Percentiles rank a stretch among this genome's conserved stretches.
These are phyloP conservation scores for Oscheius sp. DNA, from an alignment of 2,888 invertebrate genomes.

Conservation along the genomic window DNA sequence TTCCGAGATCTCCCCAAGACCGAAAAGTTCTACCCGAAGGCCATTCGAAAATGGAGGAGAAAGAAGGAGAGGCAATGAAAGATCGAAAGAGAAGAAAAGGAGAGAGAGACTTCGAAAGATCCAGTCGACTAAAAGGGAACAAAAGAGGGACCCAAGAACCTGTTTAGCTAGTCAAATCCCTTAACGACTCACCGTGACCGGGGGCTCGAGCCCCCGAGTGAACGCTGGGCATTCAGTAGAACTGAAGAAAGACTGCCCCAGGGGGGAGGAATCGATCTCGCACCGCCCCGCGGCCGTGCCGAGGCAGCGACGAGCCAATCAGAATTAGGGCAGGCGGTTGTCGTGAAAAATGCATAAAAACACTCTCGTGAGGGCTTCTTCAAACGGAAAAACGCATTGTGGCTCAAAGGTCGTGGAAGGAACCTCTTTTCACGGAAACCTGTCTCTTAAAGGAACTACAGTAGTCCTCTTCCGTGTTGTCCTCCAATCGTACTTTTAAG, in stretches of 20 bases:
- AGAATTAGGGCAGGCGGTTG: constrained; percentile 31
- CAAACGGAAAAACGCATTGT: background rate
- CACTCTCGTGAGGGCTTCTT: constrained; percentile 7
- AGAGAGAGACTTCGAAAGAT: background rate
- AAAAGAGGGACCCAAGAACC: background rate
- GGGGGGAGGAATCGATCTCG: constrained; percentile 35
- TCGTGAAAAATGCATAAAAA: constrained; percentile 19
- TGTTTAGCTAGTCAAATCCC: too few species aligned
- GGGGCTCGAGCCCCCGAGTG: constrained; percentile 16
- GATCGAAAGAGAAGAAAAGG: background rate
- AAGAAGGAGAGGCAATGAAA: background rate
- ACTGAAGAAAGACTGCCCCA: constrained; percentile 28
- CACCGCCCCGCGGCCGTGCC: constrained; percentile 34
- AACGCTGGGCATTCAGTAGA: constrained; percentile 30
- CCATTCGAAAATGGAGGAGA: too few species aligned
- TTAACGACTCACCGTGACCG: constrained; percentile 23
- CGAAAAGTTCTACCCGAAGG: too few species aligned
- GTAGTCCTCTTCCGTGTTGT: too few species aligned
- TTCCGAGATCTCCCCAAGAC: too few species aligned
- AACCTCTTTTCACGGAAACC: too few species aligned
- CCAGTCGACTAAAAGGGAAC: background rate
- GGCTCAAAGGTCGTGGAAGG: too few species aligned
- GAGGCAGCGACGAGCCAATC: constrained; percentile 40
- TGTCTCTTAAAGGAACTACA: too few species aligned
- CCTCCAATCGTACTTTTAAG: too few species aligned